Percentiles rank a stretch among this genome's conserved stretches.
Conservation (phyloP, 2,888 invertebrate species). For the Sinopyrophorus schimmeli region DNA sequence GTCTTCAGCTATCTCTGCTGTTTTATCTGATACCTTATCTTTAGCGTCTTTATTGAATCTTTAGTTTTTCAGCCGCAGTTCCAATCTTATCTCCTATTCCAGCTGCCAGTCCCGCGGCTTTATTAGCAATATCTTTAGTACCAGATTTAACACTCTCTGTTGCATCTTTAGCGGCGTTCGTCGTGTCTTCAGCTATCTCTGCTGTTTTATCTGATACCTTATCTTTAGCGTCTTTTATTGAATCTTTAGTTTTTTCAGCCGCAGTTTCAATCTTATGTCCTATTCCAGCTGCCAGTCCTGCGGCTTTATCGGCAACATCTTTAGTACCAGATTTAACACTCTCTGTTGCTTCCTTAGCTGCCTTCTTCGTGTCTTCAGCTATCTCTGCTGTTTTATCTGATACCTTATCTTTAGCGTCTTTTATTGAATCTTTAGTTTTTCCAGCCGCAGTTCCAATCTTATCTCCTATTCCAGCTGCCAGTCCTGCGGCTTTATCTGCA, state of each 20-base stretch:
- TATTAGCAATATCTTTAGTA: not conserved
- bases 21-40: slow-evolving; percentile 13
- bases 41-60: too few species aligned
- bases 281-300: too few species aligned
- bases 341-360: slow-evolving; percentile 3
- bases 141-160: slow-evolving; percentile 10
- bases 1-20: not conserved
- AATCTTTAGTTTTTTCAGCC: slow-evolving; percentile 29
- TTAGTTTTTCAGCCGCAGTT: slow-evolving; percentile 7
- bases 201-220: slow-evolving; percentile 20
- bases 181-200: slow-evolving; percentile 14
- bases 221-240: slow-evolving; percentile 26
- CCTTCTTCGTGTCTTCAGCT: not conserved
- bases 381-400: too few species aligned
- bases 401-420: slow-evolving; percentile 8
- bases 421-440: slow-evolving; percentile 14
- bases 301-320: too few species aligned
- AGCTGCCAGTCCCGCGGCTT: not conserved
- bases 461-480: too few species aligned
- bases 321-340: not conserved
- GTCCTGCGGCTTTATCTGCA: too few species aligned
- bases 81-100: slow-evolving; percentile 2
- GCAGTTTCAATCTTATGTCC: too few species aligned
- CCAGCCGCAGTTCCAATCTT: slow-evolving; percentile 10
- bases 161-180: not conserved